Conservation (phyloP, 2,113 vertebrate species). For the Cyprinodon tularosa region DNA sequence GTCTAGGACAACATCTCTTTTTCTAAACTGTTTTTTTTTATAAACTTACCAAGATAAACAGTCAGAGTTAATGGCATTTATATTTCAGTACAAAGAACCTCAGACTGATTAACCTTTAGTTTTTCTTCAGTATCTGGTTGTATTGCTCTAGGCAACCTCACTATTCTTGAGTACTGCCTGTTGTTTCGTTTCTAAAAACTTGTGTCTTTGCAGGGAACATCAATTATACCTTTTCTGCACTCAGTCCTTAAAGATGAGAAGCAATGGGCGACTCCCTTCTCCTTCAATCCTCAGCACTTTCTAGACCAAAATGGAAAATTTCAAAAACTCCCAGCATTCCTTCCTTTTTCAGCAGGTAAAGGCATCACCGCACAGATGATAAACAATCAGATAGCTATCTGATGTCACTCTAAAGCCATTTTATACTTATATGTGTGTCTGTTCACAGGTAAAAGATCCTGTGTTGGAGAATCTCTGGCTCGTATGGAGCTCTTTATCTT, state of each 20-base stretch:
- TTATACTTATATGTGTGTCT: neutral
- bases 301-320: constrained; percentile 64
- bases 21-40: no score
- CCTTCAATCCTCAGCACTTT: constrained; percentile 67
- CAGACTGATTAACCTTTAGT: no score
- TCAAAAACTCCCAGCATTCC: constrained; percentile 57
- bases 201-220: constrained; percentile 34
- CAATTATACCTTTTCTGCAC: constrained; percentile 61
- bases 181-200: no score
- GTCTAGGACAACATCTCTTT: no score
- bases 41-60: no score
- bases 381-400: neutral
- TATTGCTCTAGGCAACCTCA: no score
- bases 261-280: constrained; percentile 46
- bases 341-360: constrained; percentile 66
- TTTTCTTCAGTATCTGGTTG: no score
- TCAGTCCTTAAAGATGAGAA: constrained; percentile 64
- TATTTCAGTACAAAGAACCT: no score
- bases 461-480: constrained; percentile 79
- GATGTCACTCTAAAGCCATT: neutral
- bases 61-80: no score
- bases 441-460: constrained; percentile 74
- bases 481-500: constrained; percentile 83
- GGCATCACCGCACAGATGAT: neutral
- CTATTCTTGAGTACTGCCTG: no score